Conservation (phyloP, 2,797 vertebrate genomes). For the Pyrocephalus nanus region DNA sequence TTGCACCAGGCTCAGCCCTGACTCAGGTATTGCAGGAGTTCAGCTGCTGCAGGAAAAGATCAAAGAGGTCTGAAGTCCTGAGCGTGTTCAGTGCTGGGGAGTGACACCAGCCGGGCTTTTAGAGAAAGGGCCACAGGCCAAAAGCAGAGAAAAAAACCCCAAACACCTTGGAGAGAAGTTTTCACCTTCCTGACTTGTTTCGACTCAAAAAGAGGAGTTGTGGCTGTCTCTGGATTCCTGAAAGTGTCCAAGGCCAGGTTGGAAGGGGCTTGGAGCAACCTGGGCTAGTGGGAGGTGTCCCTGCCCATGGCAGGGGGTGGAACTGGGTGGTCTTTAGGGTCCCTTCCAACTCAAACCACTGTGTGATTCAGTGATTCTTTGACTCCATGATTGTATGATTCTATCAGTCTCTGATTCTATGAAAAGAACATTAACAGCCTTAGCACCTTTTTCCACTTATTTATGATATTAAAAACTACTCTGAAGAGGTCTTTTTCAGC, state of each 20-base stretch:
- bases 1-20: not conserved
- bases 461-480: not conserved
- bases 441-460: not conserved
- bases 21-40: conserved; percentile 20
- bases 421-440: not conserved
- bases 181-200: not conserved
- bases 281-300: not conserved
- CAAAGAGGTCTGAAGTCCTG: not conserved
- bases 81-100: rapidly evolving
- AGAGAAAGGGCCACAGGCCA: not conserved
- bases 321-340: not conserved
- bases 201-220: not conserved
- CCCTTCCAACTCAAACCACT: not conserved
- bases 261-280: not conserved
- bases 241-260: not conserved
- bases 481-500: not conserved
- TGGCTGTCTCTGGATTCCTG: not conserved
- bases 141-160: not conserved
- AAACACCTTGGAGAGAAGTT: not conserved
- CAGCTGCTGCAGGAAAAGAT: not conserved
- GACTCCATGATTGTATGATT: too few species aligned
- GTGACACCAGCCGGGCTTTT: not conserved
- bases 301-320: not conserved
- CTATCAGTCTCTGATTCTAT: too few species aligned
- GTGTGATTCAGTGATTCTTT: too few species aligned